Conservation (phyloP, 1,140 invertebrate genomes). For the Drosophila triauraria region DNA sequence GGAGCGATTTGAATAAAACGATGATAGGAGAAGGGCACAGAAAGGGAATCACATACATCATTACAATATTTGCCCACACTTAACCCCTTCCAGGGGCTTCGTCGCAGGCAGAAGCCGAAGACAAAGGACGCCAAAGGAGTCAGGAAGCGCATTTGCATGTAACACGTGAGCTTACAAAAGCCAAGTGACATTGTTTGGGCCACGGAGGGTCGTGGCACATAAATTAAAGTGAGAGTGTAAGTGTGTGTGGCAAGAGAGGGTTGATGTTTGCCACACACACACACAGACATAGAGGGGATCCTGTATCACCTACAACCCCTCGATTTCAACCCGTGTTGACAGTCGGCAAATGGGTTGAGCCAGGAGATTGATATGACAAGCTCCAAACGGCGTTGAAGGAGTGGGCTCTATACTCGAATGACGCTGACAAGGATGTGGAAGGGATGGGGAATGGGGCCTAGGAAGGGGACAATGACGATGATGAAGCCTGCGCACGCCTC, state of each 20-base stretch:
- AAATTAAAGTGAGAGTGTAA: constrained; percentile 82
- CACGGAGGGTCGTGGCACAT: constrained; percentile 67
- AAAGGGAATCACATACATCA: constrained; percentile 80
- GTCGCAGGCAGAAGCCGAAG: constrained; percentile 9
- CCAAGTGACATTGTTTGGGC: constrained; percentile 77
- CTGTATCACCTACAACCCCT: constrained; percentile 24
- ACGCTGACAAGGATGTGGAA: constrained; percentile 7
- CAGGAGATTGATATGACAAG: constrained; percentile 44
- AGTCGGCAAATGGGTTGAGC: constrained; percentile 47
- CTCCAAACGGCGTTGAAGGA: constrained; percentile 22
- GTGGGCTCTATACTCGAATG: constrained; percentile 18
- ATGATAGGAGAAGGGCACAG: constrained; percentile 49
- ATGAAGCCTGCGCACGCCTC: constrained; percentile 55
- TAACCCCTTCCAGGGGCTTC: constrained; percentile 35
- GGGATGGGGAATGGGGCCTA: background rate
- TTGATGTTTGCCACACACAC: constrained; percentile 62
- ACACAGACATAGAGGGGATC: constrained; percentile 18
- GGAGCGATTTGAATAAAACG: constrained; percentile 75
- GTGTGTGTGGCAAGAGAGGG: constrained; percentile 64
- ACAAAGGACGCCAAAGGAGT: constrained; percentile 46
- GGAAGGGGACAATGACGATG: constrained; percentile 25
- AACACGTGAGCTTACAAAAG: constrained; percentile 81
- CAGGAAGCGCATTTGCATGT: constrained; percentile 80
- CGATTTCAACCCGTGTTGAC: constrained; percentile 37
- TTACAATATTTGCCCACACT: constrained; percentile 80